Evolutionary conservation across 2,113 vertebrate species (phyloP), one percentile per base, ranked within the genome.

Genomic region (Cranoglanis bouderius): DNA sequence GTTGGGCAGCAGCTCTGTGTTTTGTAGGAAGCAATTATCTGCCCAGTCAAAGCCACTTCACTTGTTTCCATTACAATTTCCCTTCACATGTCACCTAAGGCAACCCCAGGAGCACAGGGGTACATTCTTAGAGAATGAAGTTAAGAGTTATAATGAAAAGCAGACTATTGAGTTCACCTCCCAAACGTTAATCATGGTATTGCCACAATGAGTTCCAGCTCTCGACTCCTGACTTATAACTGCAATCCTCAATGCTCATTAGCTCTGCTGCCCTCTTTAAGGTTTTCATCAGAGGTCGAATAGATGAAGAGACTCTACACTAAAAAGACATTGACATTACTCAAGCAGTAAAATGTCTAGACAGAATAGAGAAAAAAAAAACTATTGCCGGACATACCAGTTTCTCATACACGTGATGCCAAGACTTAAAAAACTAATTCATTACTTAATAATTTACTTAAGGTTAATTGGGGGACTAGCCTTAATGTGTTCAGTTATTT

Each of bases 11-110:
- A 88, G 38, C 85, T 87, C 83, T 46, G 53, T 24, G 35, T 83
- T 90, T 90, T 78, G 74, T 90, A 90, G 89, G 91, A 93, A 90
- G 90, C 81, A 91, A 91, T 93, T 93, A 92, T 89, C 75, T 55
- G 59, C 32, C 87, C 53, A 84, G 92, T 92, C 91, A 92, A 90
- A 89, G 83, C 80, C 72, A 82, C 91, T 89, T 84, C 67, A 88
- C 87, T 88, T 81, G 57, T 82, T 89, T 90, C 84, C 78, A 78
- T 90, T 91, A 78, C 38, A 85, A 91, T 88, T 91, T 85, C 72
- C 88, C 80, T 90, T 24, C 9, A 65, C 85, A 87, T 86, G 87
- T 89, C 88, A 91, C 59, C 75, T 84, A 84, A 72, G 70, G 21
- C 90, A 88, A 88, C 85, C 87, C 61, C 0, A 10, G 70, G 88